Conservation (phyloP, 2,888 invertebrate genomes). For the Parapristionchus giblindavisi region DNA sequence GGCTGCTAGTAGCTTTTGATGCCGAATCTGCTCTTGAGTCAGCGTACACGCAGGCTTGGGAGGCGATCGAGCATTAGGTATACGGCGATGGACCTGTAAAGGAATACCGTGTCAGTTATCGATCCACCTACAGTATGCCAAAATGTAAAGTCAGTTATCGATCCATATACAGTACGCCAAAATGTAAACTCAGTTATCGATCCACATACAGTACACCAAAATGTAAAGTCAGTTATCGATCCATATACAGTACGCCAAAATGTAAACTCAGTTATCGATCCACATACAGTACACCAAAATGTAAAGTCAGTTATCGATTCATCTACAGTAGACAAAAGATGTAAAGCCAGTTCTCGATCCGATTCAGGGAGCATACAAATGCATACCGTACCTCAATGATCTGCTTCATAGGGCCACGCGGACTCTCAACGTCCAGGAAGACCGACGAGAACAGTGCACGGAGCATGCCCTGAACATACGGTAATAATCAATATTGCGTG, state of each 20-base stretch:
- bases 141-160: neutral
- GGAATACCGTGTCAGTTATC: neutral
- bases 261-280: neutral
- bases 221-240: neutral
- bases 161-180: neutral
- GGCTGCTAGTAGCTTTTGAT: no score
- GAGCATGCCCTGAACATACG: slow-evolving; percentile 4
- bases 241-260: no score
- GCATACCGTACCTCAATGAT: slow-evolving; percentile 29
- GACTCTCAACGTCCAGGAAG: slow-evolving; percentile 15
- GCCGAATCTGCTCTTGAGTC: no score
- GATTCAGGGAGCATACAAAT: no score
- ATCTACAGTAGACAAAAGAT: no score
- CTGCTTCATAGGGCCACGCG: slow-evolving; percentile 4
- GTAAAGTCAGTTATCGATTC: neutral
- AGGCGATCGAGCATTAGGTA: neutral
- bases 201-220: neutral
- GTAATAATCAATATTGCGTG: neutral
- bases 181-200: neutral
- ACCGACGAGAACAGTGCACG: slow-evolving; percentile 12
- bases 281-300: neutral
- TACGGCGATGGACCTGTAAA: slow-evolving; percentile 9
- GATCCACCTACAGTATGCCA: neutral
- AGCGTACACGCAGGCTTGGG: no score
- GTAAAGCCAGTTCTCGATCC: neutral